Evolutionary conservation across 2,888 invertebrate species (phyloP).

Genomic region (Tenthredo distinguenda): DNA sequence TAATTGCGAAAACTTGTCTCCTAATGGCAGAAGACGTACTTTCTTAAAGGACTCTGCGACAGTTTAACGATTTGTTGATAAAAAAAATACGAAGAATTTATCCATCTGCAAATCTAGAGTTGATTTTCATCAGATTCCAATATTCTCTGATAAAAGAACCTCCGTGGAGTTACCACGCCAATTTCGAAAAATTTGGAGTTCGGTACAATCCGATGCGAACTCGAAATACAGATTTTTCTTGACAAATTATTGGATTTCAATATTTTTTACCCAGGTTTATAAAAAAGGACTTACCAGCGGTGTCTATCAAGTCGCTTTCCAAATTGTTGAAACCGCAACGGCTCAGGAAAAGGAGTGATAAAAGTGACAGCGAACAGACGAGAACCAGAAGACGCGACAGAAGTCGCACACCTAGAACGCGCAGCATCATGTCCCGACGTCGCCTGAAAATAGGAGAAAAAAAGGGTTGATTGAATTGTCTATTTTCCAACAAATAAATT

Average conservation of each 20-base stretch:
- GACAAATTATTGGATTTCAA: neutral
- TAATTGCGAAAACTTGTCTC: neutral
- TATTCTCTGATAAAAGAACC: neutral
- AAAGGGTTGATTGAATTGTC: neutral
- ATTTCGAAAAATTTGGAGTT: too few relatives aligned
- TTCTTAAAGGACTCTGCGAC: neutral
- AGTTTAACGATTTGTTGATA: neutral
- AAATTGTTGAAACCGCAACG: conserved; percentile 79
- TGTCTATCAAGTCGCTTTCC: conserved; percentile 72
- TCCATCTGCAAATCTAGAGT: neutral
- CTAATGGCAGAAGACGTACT: neutral
- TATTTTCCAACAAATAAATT: neutral
- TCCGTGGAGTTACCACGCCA: too few relatives aligned
- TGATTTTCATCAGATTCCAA: neutral
- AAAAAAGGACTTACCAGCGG: conserved; percentile 66
- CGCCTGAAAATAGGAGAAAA: conserved; percentile 67
- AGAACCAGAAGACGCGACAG: conserved; percentile 81
- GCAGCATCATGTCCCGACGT: conserved; percentile 78
- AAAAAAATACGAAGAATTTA: neutral
- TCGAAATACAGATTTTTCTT: neutral
- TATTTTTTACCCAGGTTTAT: neutral
- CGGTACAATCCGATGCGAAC: neutral
- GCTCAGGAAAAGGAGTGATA: conserved; percentile 81
- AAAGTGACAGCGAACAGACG: conserved; percentile 80
- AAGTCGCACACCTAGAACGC: conserved; percentile 80